Base-by-base conservation (phyloP, 2,797 vertebrate species). In the Amphiprion clarkii region DNA sequence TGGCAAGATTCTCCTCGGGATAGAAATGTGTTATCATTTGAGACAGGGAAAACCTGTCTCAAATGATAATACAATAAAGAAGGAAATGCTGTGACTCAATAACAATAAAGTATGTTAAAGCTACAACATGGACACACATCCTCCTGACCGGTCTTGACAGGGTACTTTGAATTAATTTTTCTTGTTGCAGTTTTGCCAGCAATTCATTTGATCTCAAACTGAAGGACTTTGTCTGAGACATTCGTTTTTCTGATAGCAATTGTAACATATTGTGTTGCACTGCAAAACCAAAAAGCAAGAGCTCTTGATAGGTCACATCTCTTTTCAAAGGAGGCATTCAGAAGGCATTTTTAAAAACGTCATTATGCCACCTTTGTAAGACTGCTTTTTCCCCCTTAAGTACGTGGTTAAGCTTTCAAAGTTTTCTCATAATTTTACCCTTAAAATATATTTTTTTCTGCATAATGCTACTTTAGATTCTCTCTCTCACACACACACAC, bases 41-140 rank as follows among this genome's bases (percentile, higher is more conserved):
- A 67, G 29, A 39, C 33, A 46, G 13, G n/a, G 3, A n/a, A 74
- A 74, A 66, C 6, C 62, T 33, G n/a, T 74, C 23, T 59, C 19
- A 1, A 6, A 27, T 63, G 10, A 62, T 60, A 36, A 65, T 2
- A 12, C 17, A 16, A 9, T 54, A 5, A 53, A 23, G 23, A 23
- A 23, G 23, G 23, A 23, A 27, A 51, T 62, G 29, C 6, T 44
- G 27, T 36, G 23, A 46, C 64, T 59, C 7, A 25, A 14, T 52
- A 29, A 57, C 36, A 48, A n/a, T 19, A 48, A 19, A 19, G 17
- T 19, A 5, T 46, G 2, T 17, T 46, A 4, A 49, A 49, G 46
- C 17, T 7, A 19, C 17, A 49, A 49, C n/a, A 10, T n/a, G 44
- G 6, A 48, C 17, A 19, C 7, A 21, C 17, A 55, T 58, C 25